Evolutionary conservation across 2,113 vertebrate species (phyloP), one percentile per base, ranked within the genome.

Genomic region (Eolophus roseicapilla): DNA sequence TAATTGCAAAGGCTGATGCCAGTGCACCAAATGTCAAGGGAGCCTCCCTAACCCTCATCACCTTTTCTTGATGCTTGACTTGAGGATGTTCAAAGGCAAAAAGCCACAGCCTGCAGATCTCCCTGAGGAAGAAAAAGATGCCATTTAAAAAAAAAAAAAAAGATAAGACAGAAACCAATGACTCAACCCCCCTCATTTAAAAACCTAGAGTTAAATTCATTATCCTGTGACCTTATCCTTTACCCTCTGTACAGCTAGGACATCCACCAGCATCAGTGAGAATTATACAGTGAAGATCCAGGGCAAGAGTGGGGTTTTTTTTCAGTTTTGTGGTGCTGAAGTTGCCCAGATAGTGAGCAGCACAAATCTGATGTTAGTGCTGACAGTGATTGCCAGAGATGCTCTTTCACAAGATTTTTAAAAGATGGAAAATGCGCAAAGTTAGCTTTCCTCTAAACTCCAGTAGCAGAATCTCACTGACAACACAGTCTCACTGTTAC

Each of bases 81-180:
- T 98, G 93, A 92, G 96, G 93, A 97, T 98, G 98, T 98, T 99
- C 98, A 99, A 99, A 99, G 98, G 98, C 98, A 98, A 97, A 97
- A 95, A 97, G 96, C 94, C 95, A 92, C 97, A 93, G 96, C 89
- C 97, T 84, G 75, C 73, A 84, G 93, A 95, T 94, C 93, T 97
- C 97, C 97, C 97, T 7, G 50, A 95, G 95, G 97, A 94, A 82
- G 88, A 95, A 86, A 95, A 92, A 24, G 35, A 97, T 86, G 97
- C 90, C 90, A 93, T 94, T 96, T 35, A 94, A 86, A 92, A 84
- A 88, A 90, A 75, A 88, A 74, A 65, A 70, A 75, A 71, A 44
- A 81, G 41, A 88, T 39, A 86, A 95, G 77, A 50, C 39, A 77
- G 57, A 88, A 92, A 14, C 31, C 35, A 77, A 69, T 52, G 73